These are phyloP conservation scores for Sphaerophoria taeniata DNA, from an alignment of 2,888 invertebrate species.

Conservation along the genomic window DNA sequence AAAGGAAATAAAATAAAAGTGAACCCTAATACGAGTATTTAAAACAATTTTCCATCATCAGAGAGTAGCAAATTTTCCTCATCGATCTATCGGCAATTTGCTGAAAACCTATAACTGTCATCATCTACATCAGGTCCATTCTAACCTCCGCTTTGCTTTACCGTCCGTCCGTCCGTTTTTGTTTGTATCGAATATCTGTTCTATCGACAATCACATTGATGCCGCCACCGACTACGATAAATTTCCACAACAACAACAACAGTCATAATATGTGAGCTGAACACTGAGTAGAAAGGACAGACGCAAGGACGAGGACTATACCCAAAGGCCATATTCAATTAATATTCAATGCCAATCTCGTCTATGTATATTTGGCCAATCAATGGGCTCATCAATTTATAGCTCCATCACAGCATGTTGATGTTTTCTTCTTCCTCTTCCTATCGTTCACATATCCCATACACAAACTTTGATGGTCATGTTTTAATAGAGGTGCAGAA, in stretches of 20 bases:
- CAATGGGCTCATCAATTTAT: slow-evolving; percentile 61
- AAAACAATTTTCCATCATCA: slow-evolving; percentile 26
- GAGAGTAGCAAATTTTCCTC: neutral
- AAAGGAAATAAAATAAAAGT: neutral
- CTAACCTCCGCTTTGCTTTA: neutral
- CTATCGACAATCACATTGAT: no score
- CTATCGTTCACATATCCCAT: neutral
- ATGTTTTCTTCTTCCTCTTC: slow-evolving; percentile 44
- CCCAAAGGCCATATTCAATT: slow-evolving; percentile 50
- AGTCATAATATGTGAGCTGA: neutral
- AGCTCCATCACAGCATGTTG: slow-evolving; percentile 30
- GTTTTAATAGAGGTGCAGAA: neutral
- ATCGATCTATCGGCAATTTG: slow-evolving; percentile 32
- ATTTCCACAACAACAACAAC: neutral
- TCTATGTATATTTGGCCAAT: slow-evolving; percentile 42
- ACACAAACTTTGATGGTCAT: neutral
- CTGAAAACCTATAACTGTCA: slow-evolving; percentile 38
- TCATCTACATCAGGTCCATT: slow-evolving; percentile 20
- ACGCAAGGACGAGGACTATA: neutral
- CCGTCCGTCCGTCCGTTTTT: no score
- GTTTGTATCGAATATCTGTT: no score
- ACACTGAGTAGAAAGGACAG: neutral
- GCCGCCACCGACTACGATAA: neutral
- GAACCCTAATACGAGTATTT: slow-evolving; percentile 23
- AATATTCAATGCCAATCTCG: slow-evolving; percentile 65